These are phyloP conservation scores for Brachyptera risi DNA, from an alignment of 2,888 invertebrate species.

Conservation along the genomic window DNA sequence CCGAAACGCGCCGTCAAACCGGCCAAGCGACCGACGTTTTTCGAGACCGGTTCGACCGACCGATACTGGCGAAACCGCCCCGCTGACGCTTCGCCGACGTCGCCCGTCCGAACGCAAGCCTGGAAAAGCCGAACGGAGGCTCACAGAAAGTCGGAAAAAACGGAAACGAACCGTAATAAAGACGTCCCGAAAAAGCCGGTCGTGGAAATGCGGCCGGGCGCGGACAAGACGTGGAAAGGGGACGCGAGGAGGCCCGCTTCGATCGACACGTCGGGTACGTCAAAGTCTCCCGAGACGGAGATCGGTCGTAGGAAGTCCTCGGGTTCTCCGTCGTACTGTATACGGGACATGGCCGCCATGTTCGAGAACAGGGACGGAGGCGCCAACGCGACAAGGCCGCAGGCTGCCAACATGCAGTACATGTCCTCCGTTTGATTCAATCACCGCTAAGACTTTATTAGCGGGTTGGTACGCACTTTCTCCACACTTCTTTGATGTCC, in stretches of 20 bases:
- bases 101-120: no score
- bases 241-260: slow-evolving; percentile 36
- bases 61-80: slow-evolving; percentile 27
- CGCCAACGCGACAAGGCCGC: neutral
- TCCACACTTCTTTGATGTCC: no score
- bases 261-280: slow-evolving; percentile 5
- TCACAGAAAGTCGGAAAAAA: neutral
- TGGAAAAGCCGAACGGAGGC: neutral
- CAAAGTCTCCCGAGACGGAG: slow-evolving; percentile 37
- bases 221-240: neutral
- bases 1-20: neutral
- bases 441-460: no score
- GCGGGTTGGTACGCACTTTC: no score
- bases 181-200: neutral
- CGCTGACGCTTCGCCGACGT: slow-evolving; percentile 56
- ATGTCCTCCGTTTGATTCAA: neutral
- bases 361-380: slow-evolving; percentile 53
- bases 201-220: neutral
- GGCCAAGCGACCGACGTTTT: neutral
- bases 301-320: slow-evolving; percentile 28
- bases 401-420: neutral
- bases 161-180: neutral
- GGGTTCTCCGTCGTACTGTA: slow-evolving; percentile 65
- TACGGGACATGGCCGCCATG: slow-evolving; percentile 77
- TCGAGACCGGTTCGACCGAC: slow-evolving; percentile 36